Evolutionary conservation across 1,140 invertebrate species (phyloP).

Genomic region (Subanguina moxae): DNA sequence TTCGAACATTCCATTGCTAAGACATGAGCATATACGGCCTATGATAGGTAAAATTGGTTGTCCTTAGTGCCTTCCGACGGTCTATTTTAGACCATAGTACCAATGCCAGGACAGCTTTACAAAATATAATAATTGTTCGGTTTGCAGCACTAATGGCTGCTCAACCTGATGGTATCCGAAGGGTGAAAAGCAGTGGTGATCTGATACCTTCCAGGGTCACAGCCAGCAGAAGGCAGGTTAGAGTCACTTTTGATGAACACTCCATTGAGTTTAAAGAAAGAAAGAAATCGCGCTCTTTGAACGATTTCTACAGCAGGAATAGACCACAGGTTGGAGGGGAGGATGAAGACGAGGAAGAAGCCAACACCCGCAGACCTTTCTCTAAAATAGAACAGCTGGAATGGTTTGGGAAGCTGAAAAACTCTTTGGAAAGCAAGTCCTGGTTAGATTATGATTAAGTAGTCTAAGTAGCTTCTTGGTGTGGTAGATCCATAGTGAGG

Average conservation of each 20-base stretch:
- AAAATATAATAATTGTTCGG: no score
- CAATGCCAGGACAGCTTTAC: no score
- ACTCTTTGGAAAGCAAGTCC: neutral
- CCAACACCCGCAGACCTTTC: neutral
- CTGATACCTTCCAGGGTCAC: neutral
- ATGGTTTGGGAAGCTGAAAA: constrained; percentile 1
- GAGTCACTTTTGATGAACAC: neutral
- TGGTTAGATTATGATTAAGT: neutral
- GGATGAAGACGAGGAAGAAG: neutral
- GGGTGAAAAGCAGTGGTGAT: constrained; percentile 2
- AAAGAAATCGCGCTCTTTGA: neutral
- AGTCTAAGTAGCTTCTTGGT: no score
- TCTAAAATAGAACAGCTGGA: neutral
- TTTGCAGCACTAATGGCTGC: no score
- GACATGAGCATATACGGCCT: no score
- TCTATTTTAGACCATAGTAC: no score
- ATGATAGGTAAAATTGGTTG: no score
- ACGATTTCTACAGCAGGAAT: neutral
- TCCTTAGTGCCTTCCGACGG: no score
- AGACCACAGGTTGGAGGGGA: neutral
- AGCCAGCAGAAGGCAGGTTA: neutral
- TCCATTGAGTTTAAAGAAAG: constrained; percentile 4
- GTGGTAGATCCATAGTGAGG: no score
- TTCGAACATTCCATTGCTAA: no score
- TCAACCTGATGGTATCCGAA: no score